Base-by-base conservation (phyloP, 2,888 invertebrate species). In the Galeopsomyia nigrocyanea region DNA sequence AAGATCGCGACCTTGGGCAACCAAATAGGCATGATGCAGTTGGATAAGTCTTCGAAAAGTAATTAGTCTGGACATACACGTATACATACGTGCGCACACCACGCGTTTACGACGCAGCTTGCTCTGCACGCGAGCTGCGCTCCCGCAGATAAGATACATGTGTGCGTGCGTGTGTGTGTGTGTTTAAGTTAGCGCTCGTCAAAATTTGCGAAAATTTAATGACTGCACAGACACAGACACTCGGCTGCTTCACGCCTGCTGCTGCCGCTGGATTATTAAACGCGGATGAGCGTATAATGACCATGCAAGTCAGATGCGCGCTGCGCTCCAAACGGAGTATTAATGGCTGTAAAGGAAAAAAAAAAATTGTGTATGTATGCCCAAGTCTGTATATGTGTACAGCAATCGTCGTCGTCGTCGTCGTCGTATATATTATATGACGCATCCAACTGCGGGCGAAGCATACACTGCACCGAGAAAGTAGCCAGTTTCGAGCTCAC, bases 41-140 rank as follows among this genome's bases (percentile, higher is more conserved):
- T 61, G 61, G 68, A 61, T 49, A 49, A 50, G 50, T 14, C 50
- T 67, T 67, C 66, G 60, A 60, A 60, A 60, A 60, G 68, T 60
- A 60, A 68, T 68, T 68, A 68, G 60, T 39, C 21, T n/a, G 50
- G 5, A n/a, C 50, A 31, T 31, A 31, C 31, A 31, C 7, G 7
- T 7, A 31, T 31, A 7, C 31, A 31, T 31, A 31, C 7, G 31
- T 31, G 21, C 14, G 13, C 58, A 10, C 58, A 21, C 13, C 26
- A 31, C 3, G 14, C 3, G 22, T 16, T 31, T 26, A 26, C 5
- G 5, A 26, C 53, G n/a, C 22, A 26, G 17, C 21, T 19, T 10
- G 26, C 26, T 26, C 26, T 5, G 26, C 50, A 14, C 47, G 49
- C 50, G 66, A 56, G 7, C 31, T 31, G n/a, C n/a, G n/a, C n/a